Evolutionary conservation across 64 coral and sea anemone genomes (phyloP).

Genomic region (Dendrophyllia cribrosa): DNA sequence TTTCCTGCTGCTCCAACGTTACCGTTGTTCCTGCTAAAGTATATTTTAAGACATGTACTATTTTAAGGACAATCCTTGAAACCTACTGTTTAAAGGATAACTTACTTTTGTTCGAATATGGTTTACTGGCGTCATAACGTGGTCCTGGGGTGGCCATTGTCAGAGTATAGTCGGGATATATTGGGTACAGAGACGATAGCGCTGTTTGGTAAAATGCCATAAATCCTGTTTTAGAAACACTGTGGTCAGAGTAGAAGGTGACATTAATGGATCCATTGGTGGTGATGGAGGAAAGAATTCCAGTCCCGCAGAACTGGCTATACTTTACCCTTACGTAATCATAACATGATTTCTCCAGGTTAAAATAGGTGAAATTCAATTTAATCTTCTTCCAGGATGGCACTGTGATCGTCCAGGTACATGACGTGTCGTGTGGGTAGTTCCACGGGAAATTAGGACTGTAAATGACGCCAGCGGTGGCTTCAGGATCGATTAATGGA

Average conservation of each 20-base stretch:
- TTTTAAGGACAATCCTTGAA: too few species aligned
- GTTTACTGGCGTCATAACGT: neutral
- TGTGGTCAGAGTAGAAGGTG: neutral
- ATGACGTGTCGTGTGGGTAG: neutral
- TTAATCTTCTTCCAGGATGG: neutral
- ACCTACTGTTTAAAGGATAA: neutral
- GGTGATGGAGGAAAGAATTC: neutral
- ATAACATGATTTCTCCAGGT: neutral
- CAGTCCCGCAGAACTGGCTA: neutral
- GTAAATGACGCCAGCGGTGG: neutral
- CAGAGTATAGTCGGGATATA: neutral
- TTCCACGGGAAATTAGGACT: neutral
- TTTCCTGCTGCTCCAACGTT: too few species aligned
- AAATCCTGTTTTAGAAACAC: neutral
- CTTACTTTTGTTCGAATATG: conserved; percentile 10
- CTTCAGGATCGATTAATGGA: neutral
- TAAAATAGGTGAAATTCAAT: neutral
- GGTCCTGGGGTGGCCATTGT: neutral
- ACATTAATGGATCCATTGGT: neutral
- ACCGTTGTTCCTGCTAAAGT: too few species aligned
- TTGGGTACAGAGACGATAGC: neutral
- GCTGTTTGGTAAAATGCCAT: conserved; percentile 7
- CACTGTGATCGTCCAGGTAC: neutral
- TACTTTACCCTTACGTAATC: neutral
- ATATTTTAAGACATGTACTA: too few species aligned